Evolutionary conservation across 2,888 invertebrate species (phyloP), one percentile per base, ranked within the genome.

Genomic region (Liopterus haemorrhoidalis): DNA sequence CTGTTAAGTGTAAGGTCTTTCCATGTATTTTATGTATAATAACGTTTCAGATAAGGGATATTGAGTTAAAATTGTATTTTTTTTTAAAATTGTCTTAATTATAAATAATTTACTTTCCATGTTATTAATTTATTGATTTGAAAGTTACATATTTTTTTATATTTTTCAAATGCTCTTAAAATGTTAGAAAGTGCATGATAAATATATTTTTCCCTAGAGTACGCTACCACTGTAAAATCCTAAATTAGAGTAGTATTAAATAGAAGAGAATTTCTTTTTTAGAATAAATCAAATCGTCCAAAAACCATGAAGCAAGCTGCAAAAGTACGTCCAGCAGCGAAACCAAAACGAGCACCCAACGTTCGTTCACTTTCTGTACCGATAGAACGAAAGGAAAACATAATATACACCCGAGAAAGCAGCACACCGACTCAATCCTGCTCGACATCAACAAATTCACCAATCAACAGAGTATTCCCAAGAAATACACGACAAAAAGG

Each of bases 221-320:
- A n/a, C n/a, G n/a, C n/a, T n/a, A n/a, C n/a, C n/a, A n/a, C n/a
- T n/a, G n/a, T n/a, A n/a, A n/a, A n/a, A n/a, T n/a, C n/a, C n/a
- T n/a, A n/a, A n/a, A n/a, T 32, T 11, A 22, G 35, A 35, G 36
- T 27, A 35, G 42, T 24, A 35, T 38, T 39, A 45, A 45, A 45
- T 45, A 45, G 39, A 20, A 45, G 21, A 45, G 45, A 38, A 28
- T 45, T 45, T 32, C 20, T 33, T 33, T 41, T 41, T 41, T 41
- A 45, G 45, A 45, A 30, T 39, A 45, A 45, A 20, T 27, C 45
- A 16, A 20, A 24, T 8, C 39, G 45, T 19, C 32, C 31, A 32
- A 45, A 33, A 25, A 20, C 39, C 15, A 32, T 45, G 45, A 33
- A 33, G 18, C 33, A 15, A 33, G 11, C 19, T 12, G 18, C 19